Base-by-base conservation (phyloP, 2,113 vertebrate genomes). In the Thymallus thymallus region DNA sequence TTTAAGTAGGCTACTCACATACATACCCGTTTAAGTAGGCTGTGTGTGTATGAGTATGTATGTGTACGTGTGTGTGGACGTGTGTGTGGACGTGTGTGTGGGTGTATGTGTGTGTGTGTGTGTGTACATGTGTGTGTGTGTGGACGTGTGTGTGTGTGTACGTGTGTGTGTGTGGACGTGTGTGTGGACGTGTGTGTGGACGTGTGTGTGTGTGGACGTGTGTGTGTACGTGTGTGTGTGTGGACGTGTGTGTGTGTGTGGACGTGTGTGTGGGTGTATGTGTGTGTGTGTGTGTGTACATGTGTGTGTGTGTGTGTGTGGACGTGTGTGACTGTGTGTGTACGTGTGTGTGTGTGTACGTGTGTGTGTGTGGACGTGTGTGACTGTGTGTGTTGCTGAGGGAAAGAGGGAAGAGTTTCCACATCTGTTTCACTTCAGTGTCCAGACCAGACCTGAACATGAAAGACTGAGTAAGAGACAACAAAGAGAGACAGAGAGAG, bases 391-490 rank as follows among this genome's bases (percentile, higher is more conserved):
- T 79, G 65, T 60, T 41, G 20, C 16, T 60, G 73, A 51, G 67
- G 82, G 46, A 69, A 65, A 72, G 78, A 68, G 71, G 77, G 73
- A 26, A 72, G 71, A 35, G 66, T 30, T 75, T 64, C 14, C 6
- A 20, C 87, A 89, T 89, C 87, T 88, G 89, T 82, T 84, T 75
- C 68, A 76, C 58, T 71, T 84, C 58, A 62, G 35, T 16, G 35
- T 73, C 61, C 77, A 83, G 81, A 71, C 76, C 41, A 69, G 73
- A 81, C 73, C 71, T 78, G 76, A 41, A 77, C 81, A 82, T 84
- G 75, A 88, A 85, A 83, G 35, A 65, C 0, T 23, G 24, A 13
- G 29, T 26, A 20, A 24, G 60, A 29, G 30, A n/a, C 6, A 63
- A 48, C 10, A 12, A 23, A 35, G 13, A 7, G 2, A 3, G 23